A percentile compares a stretch with the other conserved stretches of the same genome.
phyloP scores from a whole-genome alignment of 92 coral and sea anemone genomes.

The Heliopora coerulea region DNA sequence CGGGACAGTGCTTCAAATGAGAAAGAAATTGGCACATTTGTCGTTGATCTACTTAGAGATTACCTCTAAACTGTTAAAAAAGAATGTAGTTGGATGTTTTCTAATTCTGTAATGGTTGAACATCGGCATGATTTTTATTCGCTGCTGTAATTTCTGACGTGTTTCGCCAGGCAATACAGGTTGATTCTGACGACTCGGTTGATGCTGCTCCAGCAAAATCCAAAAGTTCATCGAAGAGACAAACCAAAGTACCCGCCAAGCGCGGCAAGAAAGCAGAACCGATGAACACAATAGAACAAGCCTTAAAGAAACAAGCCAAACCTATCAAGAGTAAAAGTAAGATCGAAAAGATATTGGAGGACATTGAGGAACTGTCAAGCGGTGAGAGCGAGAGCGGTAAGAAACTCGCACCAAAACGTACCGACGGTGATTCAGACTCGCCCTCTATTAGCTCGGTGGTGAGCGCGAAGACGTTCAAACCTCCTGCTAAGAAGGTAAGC shows the following conservation, averaged over 20 bases:
- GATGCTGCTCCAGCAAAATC: constrained; percentile 23
- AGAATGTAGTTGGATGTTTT: too few relatives aligned
- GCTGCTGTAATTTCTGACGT: too few relatives aligned
- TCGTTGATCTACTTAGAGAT: too few relatives aligned
- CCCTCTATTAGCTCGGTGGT: neutral
- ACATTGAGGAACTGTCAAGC: neutral
- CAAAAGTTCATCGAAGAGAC: constrained; percentile 11
- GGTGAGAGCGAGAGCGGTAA: neutral
- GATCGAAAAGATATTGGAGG: neutral
- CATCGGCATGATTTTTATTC: too few relatives aligned
- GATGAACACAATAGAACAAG: constrained; percentile 16
- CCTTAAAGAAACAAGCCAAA: constrained; percentile 26
- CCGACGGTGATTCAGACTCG: constrained; percentile 15
- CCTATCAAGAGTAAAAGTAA: constrained; percentile 29
- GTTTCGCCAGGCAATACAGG: constrained; percentile 2
- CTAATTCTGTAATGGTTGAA: too few relatives aligned
- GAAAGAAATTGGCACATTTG: too few relatives aligned
- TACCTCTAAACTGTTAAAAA: too few relatives aligned
- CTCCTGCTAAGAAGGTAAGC: constrained; percentile 31
- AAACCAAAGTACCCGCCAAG: constrained; percentile 27
- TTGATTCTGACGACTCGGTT: constrained; percentile 9
- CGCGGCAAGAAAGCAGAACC: constrained; percentile 39
- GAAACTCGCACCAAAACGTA: constrained; percentile 6
- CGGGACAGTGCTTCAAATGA: too few relatives aligned
- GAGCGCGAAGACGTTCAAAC: constrained; percentile 1